Conservation (phyloP, 2,888 invertebrate genomes). For the Synanthedon myopaeformis region DNA sequence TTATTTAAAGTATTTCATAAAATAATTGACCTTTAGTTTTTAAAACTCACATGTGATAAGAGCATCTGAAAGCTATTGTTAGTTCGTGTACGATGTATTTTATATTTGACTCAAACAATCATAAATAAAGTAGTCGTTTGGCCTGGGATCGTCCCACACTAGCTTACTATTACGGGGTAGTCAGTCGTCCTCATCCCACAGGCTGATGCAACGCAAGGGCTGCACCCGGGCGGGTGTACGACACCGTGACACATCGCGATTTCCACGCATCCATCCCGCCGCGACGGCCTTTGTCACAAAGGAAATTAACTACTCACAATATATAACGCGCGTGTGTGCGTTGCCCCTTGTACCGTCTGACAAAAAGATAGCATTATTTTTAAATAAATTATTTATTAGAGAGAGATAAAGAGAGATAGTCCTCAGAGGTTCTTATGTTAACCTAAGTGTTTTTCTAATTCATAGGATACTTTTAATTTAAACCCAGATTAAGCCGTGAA, state of each 20-base stretch:
- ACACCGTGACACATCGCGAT: constrained; percentile 67
- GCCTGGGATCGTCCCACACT: neutral
- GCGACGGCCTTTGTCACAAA: constrained; percentile 66
- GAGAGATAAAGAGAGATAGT: too few relatives aligned
- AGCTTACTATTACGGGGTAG: neutral
- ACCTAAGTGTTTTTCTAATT: too few relatives aligned
- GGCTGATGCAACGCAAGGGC: constrained; percentile 4
- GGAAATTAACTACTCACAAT: constrained; percentile 68
- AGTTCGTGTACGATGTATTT: too few relatives aligned
- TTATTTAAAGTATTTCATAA: too few relatives aligned
- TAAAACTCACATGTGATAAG: too few relatives aligned
- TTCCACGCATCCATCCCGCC: constrained; percentile 68
- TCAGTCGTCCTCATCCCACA: neutral
- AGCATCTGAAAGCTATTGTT: too few relatives aligned
- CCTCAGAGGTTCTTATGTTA: too few relatives aligned
- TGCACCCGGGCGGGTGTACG: constrained; percentile 38
- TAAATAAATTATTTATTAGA: too few relatives aligned
- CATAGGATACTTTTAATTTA: too few relatives aligned
- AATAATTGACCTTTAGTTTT: too few relatives aligned
- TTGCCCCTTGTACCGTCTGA: constrained; percentile 32
- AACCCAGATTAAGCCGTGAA: too few relatives aligned
- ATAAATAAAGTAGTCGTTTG: neutral
- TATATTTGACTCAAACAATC: too few relatives aligned
- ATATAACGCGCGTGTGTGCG: constrained; percentile 24
- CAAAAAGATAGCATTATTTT: constrained; percentile 12